Conservation (phyloP, 1,140 invertebrate genomes). For the Drosophila grimshawi region DNA sequence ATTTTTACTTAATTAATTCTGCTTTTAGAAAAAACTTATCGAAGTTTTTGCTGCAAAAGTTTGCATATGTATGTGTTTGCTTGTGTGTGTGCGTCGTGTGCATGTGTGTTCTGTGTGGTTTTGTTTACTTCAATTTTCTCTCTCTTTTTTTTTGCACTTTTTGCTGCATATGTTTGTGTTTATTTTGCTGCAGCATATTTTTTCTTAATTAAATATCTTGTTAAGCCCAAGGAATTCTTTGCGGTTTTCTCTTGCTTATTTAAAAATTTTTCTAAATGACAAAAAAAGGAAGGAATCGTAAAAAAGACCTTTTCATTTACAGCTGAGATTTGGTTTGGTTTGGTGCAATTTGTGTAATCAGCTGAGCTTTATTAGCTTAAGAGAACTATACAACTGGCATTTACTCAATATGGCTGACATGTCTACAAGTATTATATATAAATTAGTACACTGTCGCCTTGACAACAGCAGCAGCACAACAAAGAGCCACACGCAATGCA, state of each 20-base stretch:
- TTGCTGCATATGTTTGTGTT: slow-evolving; percentile 42
- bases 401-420: slow-evolving; percentile 5
- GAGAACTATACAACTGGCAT: slow-evolving; percentile 2
- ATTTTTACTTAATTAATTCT: slow-evolving; percentile 38
- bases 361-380: slow-evolving; percentile 12
- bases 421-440: slow-evolving; percentile 69
- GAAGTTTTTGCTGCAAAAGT: slow-evolving; percentile 33
- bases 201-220: slow-evolving; percentile 81
- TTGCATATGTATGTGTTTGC: background rate
- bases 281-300: slow-evolving; percentile 15
- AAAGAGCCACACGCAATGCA: slow-evolving; percentile 36
- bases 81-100: slow-evolving; percentile 26
- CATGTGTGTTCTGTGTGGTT: slow-evolving; percentile 44
- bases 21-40: slow-evolving; percentile 49
- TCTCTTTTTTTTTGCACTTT: slow-evolving; percentile 4
- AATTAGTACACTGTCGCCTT: slow-evolving; percentile 72
- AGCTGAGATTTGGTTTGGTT: slow-evolving; percentile 12
- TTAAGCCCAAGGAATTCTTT: slow-evolving; percentile 49
- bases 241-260: slow-evolving; percentile 12
- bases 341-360: slow-evolving; percentile 59
- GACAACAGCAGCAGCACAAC: slow-evolving; percentile 42
- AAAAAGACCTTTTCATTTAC: slow-evolving; percentile 2
- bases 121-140: slow-evolving; percentile 25
- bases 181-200: slow-evolving; percentile 63
- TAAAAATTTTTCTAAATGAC: slow-evolving; percentile 4